Base-by-base conservation (phyloP, 2,888 invertebrate species). In the Acleris holmiana region DNA sequence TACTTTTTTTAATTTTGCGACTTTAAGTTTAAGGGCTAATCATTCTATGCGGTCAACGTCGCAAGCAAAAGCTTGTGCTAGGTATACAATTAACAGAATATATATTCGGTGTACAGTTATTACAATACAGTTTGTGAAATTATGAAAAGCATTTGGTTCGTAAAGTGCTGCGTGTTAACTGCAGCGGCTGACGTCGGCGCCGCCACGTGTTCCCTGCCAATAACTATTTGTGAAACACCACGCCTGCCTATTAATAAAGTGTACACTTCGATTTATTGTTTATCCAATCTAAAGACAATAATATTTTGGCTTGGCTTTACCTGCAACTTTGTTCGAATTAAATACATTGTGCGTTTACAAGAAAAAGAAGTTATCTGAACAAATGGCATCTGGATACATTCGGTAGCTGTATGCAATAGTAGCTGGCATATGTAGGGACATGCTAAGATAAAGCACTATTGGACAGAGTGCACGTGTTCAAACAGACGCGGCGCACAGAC, bases 151-250 rank as follows among this genome's bases (percentile, higher is more conserved):
- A 35, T 35, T 35, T 35, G 35, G 35, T 35, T 35, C 13, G 13
- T 13, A 35, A 35, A 35, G 35, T 35, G 35, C 35, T 35, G 4
- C 13, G 35, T 35, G 35, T 35, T 13, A 35, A 35, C 35, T 35
- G 35, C 35, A 35, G 35, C 13, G 35, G 13, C 35, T 35, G 35
- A 15, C 44, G 44, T 17, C 44, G 44, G 44, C 40, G 41, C 62
- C 44, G 57, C 56, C 66, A 62, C 66, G 66, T 66, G 66, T 54
- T 35, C 51, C 61, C 62, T 54, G 67, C 64, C 67, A 67, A 64
- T 67, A 63, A 67, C 67, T 64, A 64, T 64, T 66, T 66, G 62
- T 66, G 66, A 66, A 58, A 66, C 62, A 66, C 62, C 48, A 66
- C 57, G 57, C 57, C 57, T 49, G 57, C 64, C 64, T 64, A 64